Evolutionary conservation across 2,113 vertebrate genomes (phyloP).

Genomic region (Cynocephalus volans): DNA sequence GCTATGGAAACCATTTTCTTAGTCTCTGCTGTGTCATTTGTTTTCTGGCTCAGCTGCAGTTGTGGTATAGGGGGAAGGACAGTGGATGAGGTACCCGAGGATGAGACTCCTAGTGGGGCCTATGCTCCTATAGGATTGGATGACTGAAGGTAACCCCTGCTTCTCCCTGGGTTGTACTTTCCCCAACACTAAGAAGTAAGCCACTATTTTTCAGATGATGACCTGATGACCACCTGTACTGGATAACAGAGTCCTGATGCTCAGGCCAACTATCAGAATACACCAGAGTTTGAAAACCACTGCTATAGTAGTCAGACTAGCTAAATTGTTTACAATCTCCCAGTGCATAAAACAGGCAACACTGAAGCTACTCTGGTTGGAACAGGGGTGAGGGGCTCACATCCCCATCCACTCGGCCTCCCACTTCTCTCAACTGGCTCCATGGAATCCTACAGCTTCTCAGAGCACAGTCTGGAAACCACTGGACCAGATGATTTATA

Average conservation of each 20-base stretch:
- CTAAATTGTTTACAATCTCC: not conserved
- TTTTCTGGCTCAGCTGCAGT: conserved; percentile 66
- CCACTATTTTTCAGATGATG: not conserved
- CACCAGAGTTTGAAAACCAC: not conserved
- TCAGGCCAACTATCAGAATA: not conserved
- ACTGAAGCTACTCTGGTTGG: not conserved
- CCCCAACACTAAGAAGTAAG: not conserved
- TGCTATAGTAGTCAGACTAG: not conserved
- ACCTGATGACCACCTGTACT: not conserved
- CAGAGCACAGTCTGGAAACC: not conserved
- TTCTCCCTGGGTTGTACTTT: not conserved
- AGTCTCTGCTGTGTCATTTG: conserved; percentile 60
- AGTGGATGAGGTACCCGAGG: not conserved
- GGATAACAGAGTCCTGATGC: not conserved
- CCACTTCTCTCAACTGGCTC: not conserved
- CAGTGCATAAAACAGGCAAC: not conserved
- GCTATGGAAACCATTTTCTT: conserved; percentile 72
- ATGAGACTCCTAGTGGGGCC: not conserved
- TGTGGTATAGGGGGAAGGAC: not conserved
- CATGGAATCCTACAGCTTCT: not conserved
- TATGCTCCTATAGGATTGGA: not conserved
- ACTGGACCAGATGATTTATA: not conserved
- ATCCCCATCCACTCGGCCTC: not conserved
- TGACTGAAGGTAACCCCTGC: not conserved
- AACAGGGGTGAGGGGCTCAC: not conserved